phyloP scores from a whole-genome alignment of 2,888 invertebrate genomes.

The Chorisops tibialis region DNA sequence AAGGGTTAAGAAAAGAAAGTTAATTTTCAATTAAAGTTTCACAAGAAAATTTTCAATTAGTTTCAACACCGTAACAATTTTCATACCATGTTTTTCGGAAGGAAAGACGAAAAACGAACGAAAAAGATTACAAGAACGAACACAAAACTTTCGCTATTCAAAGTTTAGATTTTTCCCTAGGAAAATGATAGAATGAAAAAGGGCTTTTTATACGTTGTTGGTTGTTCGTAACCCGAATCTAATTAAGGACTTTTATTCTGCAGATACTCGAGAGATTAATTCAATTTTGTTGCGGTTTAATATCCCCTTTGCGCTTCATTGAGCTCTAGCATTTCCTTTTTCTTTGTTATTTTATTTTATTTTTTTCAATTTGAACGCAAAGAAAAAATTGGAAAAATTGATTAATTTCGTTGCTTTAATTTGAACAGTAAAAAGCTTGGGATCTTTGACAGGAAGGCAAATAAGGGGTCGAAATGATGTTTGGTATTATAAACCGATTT shows the following conservation, averaged over 20 bases:
- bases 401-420: no score
- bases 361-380: no score
- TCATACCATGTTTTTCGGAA: neutral
- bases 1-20: no score
- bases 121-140: neutral
- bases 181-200: slow-evolving; percentile 23
- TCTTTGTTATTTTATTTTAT: no score
- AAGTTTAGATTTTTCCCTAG: slow-evolving; percentile 21
- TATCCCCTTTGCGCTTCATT: slow-evolving; percentile 23
- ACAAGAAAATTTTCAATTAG: slow-evolving; percentile 24
- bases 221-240: slow-evolving; percentile 22
- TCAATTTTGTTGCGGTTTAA: slow-evolving; percentile 26
- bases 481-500: no score
- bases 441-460: no score
- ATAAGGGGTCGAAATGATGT: no score
- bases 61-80: slow-evolving; percentile 18
- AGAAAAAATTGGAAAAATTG: no score
- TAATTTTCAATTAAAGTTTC: slow-evolving; percentile 26
- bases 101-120: slow-evolving; percentile 6
- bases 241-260: slow-evolving; percentile 18
- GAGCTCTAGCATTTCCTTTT: neutral
- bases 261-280: slow-evolving; percentile 24
- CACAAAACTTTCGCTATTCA: slow-evolving; percentile 25
- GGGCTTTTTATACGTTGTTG: slow-evolving; percentile 9
- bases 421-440: no score